Evolutionary conservation across 2,888 invertebrate species (phyloP).

Genomic region (Dolichopus griseipennis): DNA sequence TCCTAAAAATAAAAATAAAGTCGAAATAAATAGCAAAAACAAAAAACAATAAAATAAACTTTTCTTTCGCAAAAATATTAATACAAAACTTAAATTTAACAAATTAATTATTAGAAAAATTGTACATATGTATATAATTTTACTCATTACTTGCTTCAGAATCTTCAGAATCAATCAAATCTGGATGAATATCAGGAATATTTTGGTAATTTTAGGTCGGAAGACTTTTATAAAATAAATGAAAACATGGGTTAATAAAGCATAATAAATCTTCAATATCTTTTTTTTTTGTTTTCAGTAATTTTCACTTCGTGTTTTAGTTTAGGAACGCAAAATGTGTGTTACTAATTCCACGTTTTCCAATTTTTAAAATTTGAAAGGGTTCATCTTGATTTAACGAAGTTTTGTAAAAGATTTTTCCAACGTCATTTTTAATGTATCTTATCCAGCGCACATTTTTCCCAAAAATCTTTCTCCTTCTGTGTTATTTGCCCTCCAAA

Average conservation of each 20-base stretch:
- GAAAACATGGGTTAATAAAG: slow-evolving; percentile 2
- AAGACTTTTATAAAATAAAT: slow-evolving; percentile 9
- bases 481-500: no score
- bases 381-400: slow-evolving; percentile 7
- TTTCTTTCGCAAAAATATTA: no score
- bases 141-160: not conserved
- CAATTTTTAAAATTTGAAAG: slow-evolving; percentile 7
- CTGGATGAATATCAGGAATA: slow-evolving; percentile 9
- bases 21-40: no score
- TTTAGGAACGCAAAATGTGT: no score
- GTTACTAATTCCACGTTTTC: not conserved
- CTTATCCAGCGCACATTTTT: not conserved
- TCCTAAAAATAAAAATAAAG: no score
- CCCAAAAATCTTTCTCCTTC: not conserved
- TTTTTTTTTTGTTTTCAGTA: not conserved
- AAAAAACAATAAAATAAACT: no score
- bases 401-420: slow-evolving; percentile 7
- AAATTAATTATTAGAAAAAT: no score
- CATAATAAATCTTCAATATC: slow-evolving; percentile 6
- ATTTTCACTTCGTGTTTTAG: no score
- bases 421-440: slow-evolving; percentile 8
- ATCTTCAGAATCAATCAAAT: no score
- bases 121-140: no score
- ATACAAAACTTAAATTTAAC: no score
- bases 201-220: not conserved